Evolutionary conservation across 2,888 invertebrate genomes (phyloP).

Genomic region (Amphiduros pacificus): DNA sequence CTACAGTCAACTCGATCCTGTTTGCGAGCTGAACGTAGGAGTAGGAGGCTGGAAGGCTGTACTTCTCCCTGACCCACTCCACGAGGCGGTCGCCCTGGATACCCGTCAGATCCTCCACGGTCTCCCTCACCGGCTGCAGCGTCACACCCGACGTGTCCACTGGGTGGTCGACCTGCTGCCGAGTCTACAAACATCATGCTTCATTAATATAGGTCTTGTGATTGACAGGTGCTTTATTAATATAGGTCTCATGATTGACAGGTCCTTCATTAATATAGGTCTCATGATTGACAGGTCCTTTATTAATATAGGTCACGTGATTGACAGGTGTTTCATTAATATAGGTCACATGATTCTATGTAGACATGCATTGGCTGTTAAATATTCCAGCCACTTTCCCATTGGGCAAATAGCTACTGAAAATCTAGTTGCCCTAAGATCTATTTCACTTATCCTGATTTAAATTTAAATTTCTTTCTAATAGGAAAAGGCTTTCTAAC

Average conservation of each 20-base stretch:
- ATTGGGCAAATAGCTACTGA: too few species aligned
- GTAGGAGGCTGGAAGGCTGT: slow-evolving; percentile 54
- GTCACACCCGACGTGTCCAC: slow-evolving; percentile 1
- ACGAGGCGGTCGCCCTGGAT: slow-evolving; percentile 42
- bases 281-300: too few species aligned
- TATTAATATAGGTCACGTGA: neutral
- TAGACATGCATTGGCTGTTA: too few species aligned
- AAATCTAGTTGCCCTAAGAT: too few species aligned
- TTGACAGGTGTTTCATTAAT: neutral
- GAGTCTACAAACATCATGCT: neutral
- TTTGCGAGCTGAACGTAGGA: slow-evolving; percentile 44
- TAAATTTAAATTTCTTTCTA: too few species aligned
- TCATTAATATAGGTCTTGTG: neutral
- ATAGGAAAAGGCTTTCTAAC: too few species aligned
- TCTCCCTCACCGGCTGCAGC: slow-evolving; percentile 37
- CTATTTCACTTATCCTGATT: too few species aligned
- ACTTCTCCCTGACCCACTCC: slow-evolving; percentile 45
- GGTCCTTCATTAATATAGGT: too few species aligned
- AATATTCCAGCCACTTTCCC: too few species aligned
- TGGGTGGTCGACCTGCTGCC: neutral
- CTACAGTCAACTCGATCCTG: slow-evolving; percentile 44
- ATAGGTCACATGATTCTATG: too few species aligned
- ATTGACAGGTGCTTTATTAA: neutral
- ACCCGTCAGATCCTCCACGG: slow-evolving; percentile 43
- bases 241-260: too few species aligned